Evolutionary conservation across 2,888 invertebrate species (phyloP).

Genomic region (Mechanitis messenoides): DNA sequence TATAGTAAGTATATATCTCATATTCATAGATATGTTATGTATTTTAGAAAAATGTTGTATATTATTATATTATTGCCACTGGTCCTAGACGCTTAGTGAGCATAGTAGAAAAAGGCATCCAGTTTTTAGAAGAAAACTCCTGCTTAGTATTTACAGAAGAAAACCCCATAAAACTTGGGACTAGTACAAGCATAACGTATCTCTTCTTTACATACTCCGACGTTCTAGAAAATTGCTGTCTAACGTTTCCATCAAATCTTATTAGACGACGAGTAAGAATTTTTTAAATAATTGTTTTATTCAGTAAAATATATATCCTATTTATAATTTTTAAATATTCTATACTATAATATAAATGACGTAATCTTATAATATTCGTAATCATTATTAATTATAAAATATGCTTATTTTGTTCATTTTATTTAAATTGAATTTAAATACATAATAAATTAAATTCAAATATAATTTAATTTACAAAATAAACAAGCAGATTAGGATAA

Average conservation of each 20-base stretch:
- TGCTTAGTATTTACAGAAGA: constrained; percentile 51
- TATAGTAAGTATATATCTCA: constrained; percentile 42
- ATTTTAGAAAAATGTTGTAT: background rate
- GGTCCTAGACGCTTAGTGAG: constrained; percentile 46
- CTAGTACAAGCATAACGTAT: constrained; percentile 40
- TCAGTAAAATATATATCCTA: background rate
- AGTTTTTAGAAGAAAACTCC: constrained; percentile 44
- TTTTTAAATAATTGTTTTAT: constrained; percentile 6
- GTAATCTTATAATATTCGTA: too few species aligned
- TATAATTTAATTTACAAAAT: too few species aligned
- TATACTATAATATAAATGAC: too few species aligned
- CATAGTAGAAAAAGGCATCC: constrained; percentile 45
- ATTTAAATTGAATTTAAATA: too few species aligned
- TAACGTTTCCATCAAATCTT: constrained; percentile 8
- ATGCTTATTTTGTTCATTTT: too few species aligned
- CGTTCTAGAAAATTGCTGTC: constrained; percentile 56
- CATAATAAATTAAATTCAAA: too few species aligned
- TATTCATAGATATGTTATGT: background rate
- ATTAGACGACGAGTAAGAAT: constrained; percentile 19
- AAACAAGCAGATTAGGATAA: too few species aligned
- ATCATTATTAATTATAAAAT: too few species aligned
- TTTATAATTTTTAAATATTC: background rate
- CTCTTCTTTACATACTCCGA: constrained; percentile 56
- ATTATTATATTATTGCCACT: constrained; percentile 22
- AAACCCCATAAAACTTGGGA: constrained; percentile 38